Percentiles rank a stretch among this genome's conserved stretches.
Evolutionary conservation across 1,140 invertebrate genomes (phyloP).

Genomic region (Bombus waltoni): DNA sequence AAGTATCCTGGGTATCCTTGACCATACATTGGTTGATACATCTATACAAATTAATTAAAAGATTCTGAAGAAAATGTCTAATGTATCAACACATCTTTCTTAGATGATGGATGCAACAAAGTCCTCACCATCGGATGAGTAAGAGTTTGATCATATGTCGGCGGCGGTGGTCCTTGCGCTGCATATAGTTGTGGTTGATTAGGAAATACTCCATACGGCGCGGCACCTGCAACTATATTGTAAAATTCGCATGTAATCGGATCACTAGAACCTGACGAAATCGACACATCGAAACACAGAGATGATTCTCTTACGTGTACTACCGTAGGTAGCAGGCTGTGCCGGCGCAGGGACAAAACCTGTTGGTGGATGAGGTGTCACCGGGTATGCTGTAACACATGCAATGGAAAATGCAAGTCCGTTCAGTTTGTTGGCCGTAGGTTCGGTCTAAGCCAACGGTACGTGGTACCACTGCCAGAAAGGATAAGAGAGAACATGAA

Average conservation of each 20-base stretch:
- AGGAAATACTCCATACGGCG: constrained; percentile 86
- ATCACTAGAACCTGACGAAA: not conserved
- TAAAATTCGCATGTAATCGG: constrained; percentile 17
- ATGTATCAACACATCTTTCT: not conserved
- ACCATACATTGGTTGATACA: constrained; percentile 89
- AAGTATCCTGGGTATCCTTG: constrained; percentile 87
- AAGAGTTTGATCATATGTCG: constrained; percentile 86
- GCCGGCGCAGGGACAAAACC: constrained; percentile 83
- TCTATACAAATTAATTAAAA: constrained; percentile 78
- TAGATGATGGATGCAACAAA: not conserved
- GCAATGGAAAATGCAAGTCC: constrained; percentile 68
- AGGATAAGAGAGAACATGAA: constrained; percentile 72
- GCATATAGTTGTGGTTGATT: constrained; percentile 84
- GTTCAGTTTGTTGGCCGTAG: constrained; percentile 57
- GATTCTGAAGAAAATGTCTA: not conserved
- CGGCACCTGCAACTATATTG: constrained; percentile 85
- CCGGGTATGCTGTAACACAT: constrained; percentile 83
- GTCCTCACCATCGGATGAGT: constrained; percentile 85
- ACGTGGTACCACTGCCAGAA: constrained; percentile 79
- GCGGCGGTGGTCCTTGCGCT: constrained; percentile 84
- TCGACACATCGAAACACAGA: constrained; percentile 20
- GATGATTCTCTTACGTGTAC: constrained; percentile 66
- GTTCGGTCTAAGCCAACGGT: constrained; percentile 78
- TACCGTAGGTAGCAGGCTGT: constrained; percentile 82
- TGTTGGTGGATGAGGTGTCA: constrained; percentile 82